Base-by-base conservation (phyloP, 2,888 invertebrate genomes). In the Cerceris rybyensis region DNA sequence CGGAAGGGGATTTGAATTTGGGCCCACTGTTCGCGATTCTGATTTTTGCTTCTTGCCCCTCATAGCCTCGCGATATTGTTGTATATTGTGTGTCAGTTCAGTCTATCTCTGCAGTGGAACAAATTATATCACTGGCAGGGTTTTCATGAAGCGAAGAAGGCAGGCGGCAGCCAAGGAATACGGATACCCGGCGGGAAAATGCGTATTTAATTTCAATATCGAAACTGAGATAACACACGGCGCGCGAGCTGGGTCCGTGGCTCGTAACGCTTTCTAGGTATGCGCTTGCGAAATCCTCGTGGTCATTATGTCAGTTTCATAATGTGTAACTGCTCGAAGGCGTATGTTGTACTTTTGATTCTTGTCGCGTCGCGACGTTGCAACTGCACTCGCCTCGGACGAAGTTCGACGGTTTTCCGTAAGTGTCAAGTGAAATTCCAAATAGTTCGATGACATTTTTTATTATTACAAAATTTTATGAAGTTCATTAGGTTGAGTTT, bases 291-390 rank as follows among this genome's bases (percentile, higher is more conserved):
- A 84, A 84, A 84, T 74, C 52, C 39, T 43, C 49, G 50, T 64
- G 68, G 49, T 75, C 74, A 68, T 84, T 84, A 84, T 80, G 67
- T 84, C 78, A 82, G 71, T 84, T 85, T 85, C 85, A 78, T 84
- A 84, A 84, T 73, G 60, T 57, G 64, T 65, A 52, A 78, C 14
- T 64, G 66, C 72, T 82, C 66, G 58, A 43, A 69, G 72, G 63
- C 61, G 63, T 69, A 50, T 28, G 60, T 43, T 42, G 60, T 50
- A 43, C 57, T 65, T 63, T 52, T 79, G 49, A 59, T 50, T n/a
- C 50, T n/a, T n/a, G 50, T 46, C 46, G 46, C 46, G 46, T 46
- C 8, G 46, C 46, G 8, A 1, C 46, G 46, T 46, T 46, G 46
- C 46, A 46, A 11, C 11, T 46, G 46, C 46, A 46, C 11, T 46